Evolutionary conservation across 2,797 vertebrate species (phyloP).

Genomic region (Coilia nasus): DNA sequence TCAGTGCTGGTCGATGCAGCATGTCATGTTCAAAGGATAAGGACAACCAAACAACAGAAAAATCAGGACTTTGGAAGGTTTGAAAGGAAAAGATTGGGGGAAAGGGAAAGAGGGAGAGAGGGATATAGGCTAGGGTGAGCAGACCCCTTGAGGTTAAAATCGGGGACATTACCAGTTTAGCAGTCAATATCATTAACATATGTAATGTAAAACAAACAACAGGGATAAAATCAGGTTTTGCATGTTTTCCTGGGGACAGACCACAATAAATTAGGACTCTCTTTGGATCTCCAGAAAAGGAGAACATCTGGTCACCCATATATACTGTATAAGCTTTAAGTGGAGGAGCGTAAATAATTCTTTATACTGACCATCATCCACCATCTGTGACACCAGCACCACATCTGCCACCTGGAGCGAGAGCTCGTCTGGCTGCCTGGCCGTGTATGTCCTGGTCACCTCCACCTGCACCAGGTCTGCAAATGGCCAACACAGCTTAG

Average conservation of each 20-base stretch:
- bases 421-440: constrained; percentile 92
- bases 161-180: too few species aligned
- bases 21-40: neutral
- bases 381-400: constrained; percentile 87
- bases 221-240: neutral
- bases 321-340: constrained; percentile 10
- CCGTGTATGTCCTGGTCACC: constrained; percentile 88
- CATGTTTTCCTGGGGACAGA: too few species aligned
- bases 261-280: too few species aligned
- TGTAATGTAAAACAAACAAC: too few species aligned
- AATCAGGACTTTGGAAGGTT: neutral
- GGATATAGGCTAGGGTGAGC: too few species aligned
- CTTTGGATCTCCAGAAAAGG: too few species aligned
- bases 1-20: neutral
- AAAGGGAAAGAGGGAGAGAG: neutral
- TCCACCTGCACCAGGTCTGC: constrained; percentile 89
- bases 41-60: neutral
- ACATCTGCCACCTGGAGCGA: constrained; percentile 94
- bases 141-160: too few species aligned
- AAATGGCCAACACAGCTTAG: neutral
- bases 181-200: too few species aligned
- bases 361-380: constrained; percentile 81
- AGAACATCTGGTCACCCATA: too few species aligned
- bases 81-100: neutral
- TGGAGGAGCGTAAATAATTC: constrained; percentile 4